Evolutionary conservation across 2,888 invertebrate genomes (phyloP), one percentile per base, ranked within the genome.

Genomic region (Conistra vaccinii): DNA sequence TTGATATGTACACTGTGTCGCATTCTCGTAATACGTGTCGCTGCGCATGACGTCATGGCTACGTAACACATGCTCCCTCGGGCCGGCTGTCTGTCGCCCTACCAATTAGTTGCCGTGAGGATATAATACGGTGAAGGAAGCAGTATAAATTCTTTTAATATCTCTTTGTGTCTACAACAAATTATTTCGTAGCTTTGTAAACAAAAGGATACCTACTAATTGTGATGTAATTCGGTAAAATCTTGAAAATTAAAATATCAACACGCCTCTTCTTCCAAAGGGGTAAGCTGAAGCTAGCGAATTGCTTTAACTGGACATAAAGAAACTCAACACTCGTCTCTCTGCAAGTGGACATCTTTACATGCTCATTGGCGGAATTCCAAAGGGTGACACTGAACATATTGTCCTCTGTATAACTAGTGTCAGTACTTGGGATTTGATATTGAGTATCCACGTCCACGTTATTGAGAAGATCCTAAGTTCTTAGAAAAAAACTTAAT

Each of bases 41-140:
- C 42, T 29, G 63, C 32, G 2, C 17, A 35, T 75, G 67, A 80
- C 45, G 65, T 76, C 82, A 81, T 67, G 5, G 29, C n/a, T n/a
- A 3, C 53, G 82, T 17, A 48, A 69, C 78, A 78, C 69, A 35
- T 57, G 71, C 58, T 85, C 86, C 79, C 86, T 9, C 7, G 80
- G 69, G 86, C 69, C 60, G 65, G 55, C 67, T 80, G 86, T 86
- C 86, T 73, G 73, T 86, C 84, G 55, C 58, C 70, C 75, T 48
- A 73, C 77, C 86, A 86, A 86, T 86, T 86, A 86, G 73, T 45
- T 53, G 65, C 9, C 69, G 48, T 70, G 62, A 69, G 39, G 53
- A 61, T 76, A 48, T 39, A 57, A 20, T 20, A 72, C 20, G 20
- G 17, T 17, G 26, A 60, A 60, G 5, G 20, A 66, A 39, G 26